Conservation (phyloP, 2,113 vertebrate species). For the Podilymbus podiceps region DNA sequence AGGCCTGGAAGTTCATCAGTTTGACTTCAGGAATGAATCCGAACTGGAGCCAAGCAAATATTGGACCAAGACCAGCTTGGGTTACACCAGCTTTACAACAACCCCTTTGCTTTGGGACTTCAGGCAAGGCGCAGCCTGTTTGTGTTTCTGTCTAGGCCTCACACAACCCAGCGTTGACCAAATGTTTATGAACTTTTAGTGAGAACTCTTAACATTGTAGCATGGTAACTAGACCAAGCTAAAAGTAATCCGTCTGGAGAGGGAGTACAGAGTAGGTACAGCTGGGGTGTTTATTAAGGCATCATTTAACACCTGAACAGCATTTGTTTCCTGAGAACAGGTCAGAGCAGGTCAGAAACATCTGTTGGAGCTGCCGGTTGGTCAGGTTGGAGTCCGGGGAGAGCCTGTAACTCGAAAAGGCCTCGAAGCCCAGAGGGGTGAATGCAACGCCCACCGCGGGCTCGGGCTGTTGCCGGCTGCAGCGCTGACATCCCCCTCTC, state of each 20-base stretch:
- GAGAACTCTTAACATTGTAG: background rate
- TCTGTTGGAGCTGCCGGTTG: background rate
- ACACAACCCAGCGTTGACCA: background rate
- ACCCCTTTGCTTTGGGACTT: background rate
- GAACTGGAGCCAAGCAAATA: background rate
- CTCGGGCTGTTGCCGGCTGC: background rate
- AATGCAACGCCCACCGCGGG: accelerated
- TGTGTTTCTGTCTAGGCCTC: background rate
- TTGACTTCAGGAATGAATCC: background rate
- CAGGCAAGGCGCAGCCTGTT: background rate
- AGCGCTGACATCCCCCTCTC: background rate
- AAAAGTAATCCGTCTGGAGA: background rate
- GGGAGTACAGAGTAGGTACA: background rate
- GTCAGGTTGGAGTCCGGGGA: background rate
- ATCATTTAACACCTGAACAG: background rate
- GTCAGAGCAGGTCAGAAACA: background rate
- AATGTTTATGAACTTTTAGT: background rate
- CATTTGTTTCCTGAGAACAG: background rate
- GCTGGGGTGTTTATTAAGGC: background rate
- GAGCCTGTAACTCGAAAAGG: background rate
- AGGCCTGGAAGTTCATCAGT: background rate
- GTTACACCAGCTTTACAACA: background rate
- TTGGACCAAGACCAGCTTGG: background rate
- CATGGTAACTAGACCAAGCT: background rate
- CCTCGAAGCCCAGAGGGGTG: background rate